Base-by-base conservation (phyloP, 2,888 invertebrate genomes). In the Morpho achilles region DNA sequence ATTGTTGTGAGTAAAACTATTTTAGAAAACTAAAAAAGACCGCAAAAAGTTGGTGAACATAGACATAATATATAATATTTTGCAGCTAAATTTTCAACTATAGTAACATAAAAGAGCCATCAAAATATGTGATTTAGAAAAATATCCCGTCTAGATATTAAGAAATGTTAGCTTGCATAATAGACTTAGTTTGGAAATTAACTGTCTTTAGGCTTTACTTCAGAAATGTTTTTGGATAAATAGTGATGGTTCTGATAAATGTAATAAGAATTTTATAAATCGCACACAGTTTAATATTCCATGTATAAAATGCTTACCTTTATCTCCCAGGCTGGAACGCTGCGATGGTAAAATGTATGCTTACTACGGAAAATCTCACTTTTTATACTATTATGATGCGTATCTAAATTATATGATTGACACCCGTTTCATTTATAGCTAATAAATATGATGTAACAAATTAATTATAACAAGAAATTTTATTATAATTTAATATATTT, bases 381-480 rank as follows among this genome's bases (percentile, higher is more conserved):
- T 56, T 60, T 56, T 60, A 60, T 60, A 60, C 50, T 47, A 9
- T 45, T 58, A 48, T 40, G 44, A 45, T 8, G 40, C 54, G 43
- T 54, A 54, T 7, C 54, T 39, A 47, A 58, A 51, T 48, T 52
- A 43, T 42, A 44, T 58, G 60, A 61, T 51, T 58, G 60, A 61
- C 54, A 61, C 8, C 23, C 58, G 42, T 60, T 60, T 60, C 45
- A 60, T 60, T 60, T 60, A 61, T 61, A 43, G 58, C 51, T 48
- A 54, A 61, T 61, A 61, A 61, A 61, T 48, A 54, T 42, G 60
- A 58, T 61, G 58, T 61, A 48, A 39, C 47, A 8, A 60, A 60
- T 60, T 44, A 10, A 42, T 43, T 48, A 53, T 53, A 50, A 56
- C 22, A 44, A 41, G 52, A 53, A 60, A 49, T 52, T 32, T 23